phyloP scores from a whole-genome alignment of 2,113 vertebrate species.

The Colius striatus region DNA sequence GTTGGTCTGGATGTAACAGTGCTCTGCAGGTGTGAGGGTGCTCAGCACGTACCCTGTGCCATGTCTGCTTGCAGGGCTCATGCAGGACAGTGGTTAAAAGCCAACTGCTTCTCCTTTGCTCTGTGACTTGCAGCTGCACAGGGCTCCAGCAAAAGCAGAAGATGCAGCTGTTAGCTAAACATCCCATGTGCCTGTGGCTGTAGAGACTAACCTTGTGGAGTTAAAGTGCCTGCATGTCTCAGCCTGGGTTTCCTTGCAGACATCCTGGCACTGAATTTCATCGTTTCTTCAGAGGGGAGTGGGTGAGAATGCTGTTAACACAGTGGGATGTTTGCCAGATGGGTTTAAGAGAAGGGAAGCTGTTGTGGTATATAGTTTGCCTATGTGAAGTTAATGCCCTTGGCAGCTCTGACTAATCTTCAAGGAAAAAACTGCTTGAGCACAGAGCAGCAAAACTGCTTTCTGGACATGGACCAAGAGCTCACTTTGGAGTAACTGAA shows the following conservation, averaged over 20 bases:
- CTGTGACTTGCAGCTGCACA: background rate
- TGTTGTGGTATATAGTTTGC: background rate
- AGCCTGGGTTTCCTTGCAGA: background rate
- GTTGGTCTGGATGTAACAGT: background rate
- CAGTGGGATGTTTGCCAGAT: conserved; percentile 2
- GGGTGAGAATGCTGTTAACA: conserved; percentile 11
- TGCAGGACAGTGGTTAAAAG: background rate
- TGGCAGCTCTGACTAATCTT: conserved; percentile 50
- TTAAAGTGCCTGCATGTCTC: background rate
- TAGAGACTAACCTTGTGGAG: background rate
- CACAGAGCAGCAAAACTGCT: background rate
- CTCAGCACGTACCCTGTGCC: background rate
- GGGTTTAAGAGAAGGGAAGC: conserved; percentile 12
- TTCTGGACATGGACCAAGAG: background rate
- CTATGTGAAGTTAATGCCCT: conserved; percentile 20
- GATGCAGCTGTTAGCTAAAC: background rate
- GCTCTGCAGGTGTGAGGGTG: background rate
- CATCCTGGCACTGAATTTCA: background rate
- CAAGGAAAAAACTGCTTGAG: background rate
- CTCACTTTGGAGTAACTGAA: background rate
- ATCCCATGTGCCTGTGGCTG: background rate
- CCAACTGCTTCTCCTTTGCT: background rate
- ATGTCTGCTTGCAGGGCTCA: rapidly evolving
- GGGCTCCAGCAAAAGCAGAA: background rate
- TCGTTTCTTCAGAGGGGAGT: background rate